Base-by-base conservation (phyloP, 2,888 invertebrate species). In the Cephus nigrinus region DNA sequence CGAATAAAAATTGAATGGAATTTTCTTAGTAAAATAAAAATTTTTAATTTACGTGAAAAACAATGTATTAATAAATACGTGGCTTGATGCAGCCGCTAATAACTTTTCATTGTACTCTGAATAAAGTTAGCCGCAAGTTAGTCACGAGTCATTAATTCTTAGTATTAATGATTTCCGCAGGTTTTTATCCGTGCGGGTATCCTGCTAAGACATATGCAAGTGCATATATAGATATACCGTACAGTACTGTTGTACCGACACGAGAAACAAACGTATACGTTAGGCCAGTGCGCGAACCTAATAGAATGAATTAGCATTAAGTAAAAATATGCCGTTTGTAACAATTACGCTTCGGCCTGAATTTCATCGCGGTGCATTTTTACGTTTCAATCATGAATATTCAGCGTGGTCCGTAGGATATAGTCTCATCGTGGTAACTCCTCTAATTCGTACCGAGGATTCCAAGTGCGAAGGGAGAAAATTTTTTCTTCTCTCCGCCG, bases 1-100 rank as follows among this genome's bases (percentile, higher is more conserved):
- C 74, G 74, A 75, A 68, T 73, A 69, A 69, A 78, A 69, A 76
- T 78, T 80, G 76, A 78, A 73, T 72, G 40, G 75, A 76, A 36
- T 40, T 68, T 34, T 76, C 75, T 69, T 69, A 31, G 40, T 74
- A 30, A 75, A 71, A 72, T 31, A 32, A 36, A 36, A 77, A 77
- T 72, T 55, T 68, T 23, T 32, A 11, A 72, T 34, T 34, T n/a
- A 55, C 30, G 12, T 33, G 31, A 69, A 33, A 69, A 36, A 40
- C 31, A 77, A 77, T 9, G 9, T 55, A 55, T 9, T 23, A 15
- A 15, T 23, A 15, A 15, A 9, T 0, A 0, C 0, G 15, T 0
- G 4, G 23, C 15, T 9, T 23, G 0, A 23, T 9, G 23, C 23
- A 23, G 55, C 9, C 23, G 2, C 55, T 23, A 23, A 23, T 55